Base-by-base conservation (phyloP, 2,888 invertebrate species). In the Conistra vaccinii region DNA sequence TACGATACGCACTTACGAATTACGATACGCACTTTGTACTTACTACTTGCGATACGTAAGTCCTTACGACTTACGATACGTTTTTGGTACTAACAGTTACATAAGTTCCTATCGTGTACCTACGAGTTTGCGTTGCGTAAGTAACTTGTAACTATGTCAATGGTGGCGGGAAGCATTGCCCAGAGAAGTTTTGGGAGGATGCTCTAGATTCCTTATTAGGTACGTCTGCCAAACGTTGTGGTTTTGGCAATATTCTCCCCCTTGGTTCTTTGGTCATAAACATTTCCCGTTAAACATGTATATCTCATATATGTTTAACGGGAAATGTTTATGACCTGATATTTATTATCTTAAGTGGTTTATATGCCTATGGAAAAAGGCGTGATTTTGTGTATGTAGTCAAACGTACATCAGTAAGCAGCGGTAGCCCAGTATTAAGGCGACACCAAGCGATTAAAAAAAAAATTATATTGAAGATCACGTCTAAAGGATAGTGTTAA, bases 61-160 rank as follows among this genome's bases (percentile, higher is more conserved):
- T 12, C 53, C 9, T 57, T 66, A 74, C 58, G 70, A 67, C 29
- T 63, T 60, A 79, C 62, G 70, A 61, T 70, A 65, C 55, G 42
- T 51, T 79, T 78, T 58, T 35, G 58, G 51, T 73, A 76, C 69
- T 73, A 32, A 76, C 69, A 76, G 53, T 69, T 74, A 80, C 57
- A 57, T 65, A 67, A 67, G 62, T 71, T 57, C 26, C 4, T 20
- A 51, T 53, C 29, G 35, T 48, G n/a, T 48, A 23, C 7, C 23
- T 12, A 53, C 10, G 45, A 26, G 26, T 63, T 70, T 17, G 17
- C 26, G 48, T 62, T 51, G 7, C 48, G 66, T 42, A 69, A 74
- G 7, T 55, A 23, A 17, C 29, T 29, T 71, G 63, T 53, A 65
- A 77, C 78, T 70, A 29, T 57, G 35, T 53, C 62, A 78, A 62